phyloP scores from a whole-genome alignment of 2,888 invertebrate genomes.

The Keiferia lycopersicella region DNA sequence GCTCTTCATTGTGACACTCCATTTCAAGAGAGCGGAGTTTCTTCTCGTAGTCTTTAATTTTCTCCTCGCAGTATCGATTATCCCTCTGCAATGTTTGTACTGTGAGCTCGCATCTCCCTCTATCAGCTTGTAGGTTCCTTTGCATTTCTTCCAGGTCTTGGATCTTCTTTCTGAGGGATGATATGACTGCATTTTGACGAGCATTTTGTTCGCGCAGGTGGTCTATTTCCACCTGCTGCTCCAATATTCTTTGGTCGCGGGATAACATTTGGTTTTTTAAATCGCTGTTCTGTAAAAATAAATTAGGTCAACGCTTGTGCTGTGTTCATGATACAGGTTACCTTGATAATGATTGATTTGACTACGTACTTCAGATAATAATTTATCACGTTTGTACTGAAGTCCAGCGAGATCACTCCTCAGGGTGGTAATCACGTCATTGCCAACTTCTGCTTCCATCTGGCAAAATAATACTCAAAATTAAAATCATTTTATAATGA shows the following conservation, averaged over 20 bases:
- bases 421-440: constrained; percentile 88
- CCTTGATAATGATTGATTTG: background rate
- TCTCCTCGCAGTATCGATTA: constrained; percentile 86
- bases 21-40: constrained; percentile 87
- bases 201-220: constrained; percentile 91
- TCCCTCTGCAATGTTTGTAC: constrained; percentile 89
- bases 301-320: background rate
- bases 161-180: constrained; percentile 89
- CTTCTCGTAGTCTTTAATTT: constrained; percentile 87
- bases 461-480: constrained; percentile 46
- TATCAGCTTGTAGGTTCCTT: constrained; percentile 82
- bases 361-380: constrained; percentile 85
- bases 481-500: background rate
- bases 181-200: constrained; percentile 89
- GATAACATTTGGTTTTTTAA: constrained; percentile 86
- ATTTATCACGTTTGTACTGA: constrained; percentile 91
- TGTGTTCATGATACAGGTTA: background rate
- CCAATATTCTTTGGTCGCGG: constrained; percentile 86
- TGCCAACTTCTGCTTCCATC: constrained; percentile 80
- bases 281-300: constrained; percentile 83
- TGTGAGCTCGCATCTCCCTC: constrained; percentile 85
- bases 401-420: constrained; percentile 92
- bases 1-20: constrained; percentile 87
- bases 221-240: constrained; percentile 90
- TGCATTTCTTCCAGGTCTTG: constrained; percentile 90